These are phyloP conservation scores for Prionchulus punctatus DNA, from an alignment of 2,888 invertebrate species.

Conservation along the genomic window DNA sequence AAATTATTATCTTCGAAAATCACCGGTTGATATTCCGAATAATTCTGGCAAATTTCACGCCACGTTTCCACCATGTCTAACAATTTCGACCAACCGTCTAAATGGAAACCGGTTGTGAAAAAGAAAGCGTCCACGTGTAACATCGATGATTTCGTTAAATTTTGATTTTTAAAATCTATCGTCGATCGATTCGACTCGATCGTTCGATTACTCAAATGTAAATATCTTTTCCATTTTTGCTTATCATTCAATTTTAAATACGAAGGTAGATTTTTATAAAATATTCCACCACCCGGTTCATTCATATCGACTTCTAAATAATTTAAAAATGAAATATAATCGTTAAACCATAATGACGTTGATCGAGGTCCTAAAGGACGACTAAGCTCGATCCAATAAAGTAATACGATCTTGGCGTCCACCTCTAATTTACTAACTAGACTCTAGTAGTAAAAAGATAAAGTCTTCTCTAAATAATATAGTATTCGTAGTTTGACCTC, in stretches of 20 bases:
- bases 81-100: slow-evolving; percentile 23
- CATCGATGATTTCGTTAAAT: too few species aligned
- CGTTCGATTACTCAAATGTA: not conserved
- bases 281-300: too few species aligned
- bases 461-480: too few species aligned
- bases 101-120: slow-evolving; percentile 26
- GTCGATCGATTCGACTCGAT: slow-evolving; percentile 13
- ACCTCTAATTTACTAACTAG: too few species aligned
- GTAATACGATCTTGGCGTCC: too few species aligned
- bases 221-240: slow-evolving; percentile 7
- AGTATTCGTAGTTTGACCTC: too few species aligned
- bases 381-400: too few species aligned
- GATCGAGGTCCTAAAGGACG: slow-evolving; percentile 20
- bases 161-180: too few species aligned
- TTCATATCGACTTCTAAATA: too few species aligned
- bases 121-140: too few species aligned
- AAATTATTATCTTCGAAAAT: slow-evolving; percentile 32
- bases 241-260: not conserved
- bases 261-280: not conserved
- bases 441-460: too few species aligned
- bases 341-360: slow-evolving; percentile 20
- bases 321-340: slow-evolving; percentile 20
- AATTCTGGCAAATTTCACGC: slow-evolving; percentile 25
- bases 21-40: slow-evolving; percentile 27
- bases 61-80: slow-evolving; percentile 24